A percentile compares a stretch with the other conserved stretches of the same genome.
Evolutionary conservation across 2,113 vertebrate species (phyloP).

Genomic region (Eulacestoma nigropectus): DNA sequence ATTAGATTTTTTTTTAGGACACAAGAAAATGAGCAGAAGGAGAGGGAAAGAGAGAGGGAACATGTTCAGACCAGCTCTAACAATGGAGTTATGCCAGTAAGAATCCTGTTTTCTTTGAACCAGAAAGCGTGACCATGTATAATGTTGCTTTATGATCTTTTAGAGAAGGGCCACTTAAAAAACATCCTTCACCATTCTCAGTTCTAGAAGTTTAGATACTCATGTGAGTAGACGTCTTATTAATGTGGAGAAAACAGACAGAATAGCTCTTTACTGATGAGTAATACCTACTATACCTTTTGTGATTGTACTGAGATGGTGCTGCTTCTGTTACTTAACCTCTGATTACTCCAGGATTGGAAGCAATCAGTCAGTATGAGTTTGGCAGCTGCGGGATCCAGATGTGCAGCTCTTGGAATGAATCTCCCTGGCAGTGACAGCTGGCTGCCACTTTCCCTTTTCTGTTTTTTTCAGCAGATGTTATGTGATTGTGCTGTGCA

Average conservation of each 20-base stretch:
- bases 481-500: background rate
- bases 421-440: conserved; percentile 1
- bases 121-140: background rate
- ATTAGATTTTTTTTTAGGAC: background rate
- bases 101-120: background rate
- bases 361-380: conserved; percentile 8
- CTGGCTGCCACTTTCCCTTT: conserved; percentile 34
- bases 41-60: background rate
- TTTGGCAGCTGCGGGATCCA: conserved; percentile 51
- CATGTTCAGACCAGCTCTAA: background rate
- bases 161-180: background rate
- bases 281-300: background rate
- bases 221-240: background rate
- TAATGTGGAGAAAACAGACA: background rate
- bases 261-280: background rate
- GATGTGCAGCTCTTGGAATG: conserved; percentile 51
- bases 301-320: background rate
- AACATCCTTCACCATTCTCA: background rate
- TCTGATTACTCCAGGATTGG: conserved; percentile 5
- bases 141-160: background rate
- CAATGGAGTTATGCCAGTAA: background rate
- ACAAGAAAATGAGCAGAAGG: background rate
- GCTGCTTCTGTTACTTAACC: conserved; percentile 11
- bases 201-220: background rate
- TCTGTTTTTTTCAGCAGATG: conserved; percentile 35